Percentiles rank a stretch among this genome's conserved stretches.
Evolutionary conservation across 1,140 invertebrate genomes (phyloP).

Genomic region (Delia radicum): DNA sequence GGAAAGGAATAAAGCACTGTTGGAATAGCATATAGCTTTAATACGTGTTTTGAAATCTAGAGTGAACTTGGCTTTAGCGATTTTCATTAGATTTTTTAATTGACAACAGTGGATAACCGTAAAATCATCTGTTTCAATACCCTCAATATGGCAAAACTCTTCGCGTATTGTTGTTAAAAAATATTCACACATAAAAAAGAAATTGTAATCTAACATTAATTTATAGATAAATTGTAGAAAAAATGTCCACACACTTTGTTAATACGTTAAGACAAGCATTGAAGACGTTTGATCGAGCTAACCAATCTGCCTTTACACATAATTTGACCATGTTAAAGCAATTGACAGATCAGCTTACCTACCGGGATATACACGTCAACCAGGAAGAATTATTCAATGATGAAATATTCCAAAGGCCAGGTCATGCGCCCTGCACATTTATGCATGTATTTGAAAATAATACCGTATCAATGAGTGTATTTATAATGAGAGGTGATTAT

Average conservation of each 20-base stretch:
- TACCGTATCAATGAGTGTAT: slow-evolving; percentile 79
- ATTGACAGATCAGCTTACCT: slow-evolving; percentile 65
- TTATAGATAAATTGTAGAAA: no score
- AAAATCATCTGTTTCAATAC: no score
- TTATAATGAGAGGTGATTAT: slow-evolving; percentile 75
- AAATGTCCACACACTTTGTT: slow-evolving; percentile 58
- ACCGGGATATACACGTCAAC: slow-evolving; percentile 67
- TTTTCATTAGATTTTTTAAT: no score
- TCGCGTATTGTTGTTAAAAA: no score
- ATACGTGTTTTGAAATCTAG: no score
- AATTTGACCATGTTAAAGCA: slow-evolving; percentile 67
- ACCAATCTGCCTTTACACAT: slow-evolving; percentile 58
- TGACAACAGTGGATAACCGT: no score
- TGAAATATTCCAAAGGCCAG: slow-evolving; percentile 54
- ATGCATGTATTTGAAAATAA: slow-evolving; percentile 81
- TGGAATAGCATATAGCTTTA: no score
- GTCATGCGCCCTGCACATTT: slow-evolving; percentile 78
- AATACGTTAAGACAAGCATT: slow-evolving; percentile 61
- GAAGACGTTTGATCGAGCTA: slow-evolving; percentile 61
- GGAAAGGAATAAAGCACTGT: no score
- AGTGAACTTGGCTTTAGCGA: no score
- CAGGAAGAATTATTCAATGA: slow-evolving; percentile 58
- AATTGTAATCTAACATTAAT: no score
- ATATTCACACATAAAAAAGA: no score
- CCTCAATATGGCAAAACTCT: no score